phyloP scores from a whole-genome alignment of 2,888 invertebrate species.

The Pollenia angustigena region DNA sequence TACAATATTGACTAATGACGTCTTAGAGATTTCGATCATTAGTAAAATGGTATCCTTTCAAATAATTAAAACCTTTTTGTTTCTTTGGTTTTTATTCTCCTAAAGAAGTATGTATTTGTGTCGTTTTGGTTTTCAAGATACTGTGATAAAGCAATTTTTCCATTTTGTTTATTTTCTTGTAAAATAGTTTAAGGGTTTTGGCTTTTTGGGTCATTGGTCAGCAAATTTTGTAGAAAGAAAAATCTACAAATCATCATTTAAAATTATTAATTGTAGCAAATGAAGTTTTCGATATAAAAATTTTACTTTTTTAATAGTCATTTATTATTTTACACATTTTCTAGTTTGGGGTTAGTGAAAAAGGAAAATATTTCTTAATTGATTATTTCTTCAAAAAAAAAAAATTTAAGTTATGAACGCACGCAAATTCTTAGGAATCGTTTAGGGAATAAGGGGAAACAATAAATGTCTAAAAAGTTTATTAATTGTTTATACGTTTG shows the following conservation, averaged over 20 bases:
- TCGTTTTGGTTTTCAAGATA: constrained; percentile 30
- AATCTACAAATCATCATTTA: constrained; percentile 41
- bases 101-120: not conserved
- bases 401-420: not conserved
- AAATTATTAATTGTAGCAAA: constrained; percentile 44
- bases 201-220: constrained; percentile 46
- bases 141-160: constrained; percentile 46
- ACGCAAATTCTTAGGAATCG: constrained; percentile 9
- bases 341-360: constrained; percentile 7
- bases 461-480: constrained; percentile 7
- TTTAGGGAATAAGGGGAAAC: constrained; percentile 6
- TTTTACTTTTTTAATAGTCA: constrained; percentile 30
- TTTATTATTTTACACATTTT: constrained; percentile 19
- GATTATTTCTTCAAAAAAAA: not conserved
- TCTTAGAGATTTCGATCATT: constrained; percentile 48
- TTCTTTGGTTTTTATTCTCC: constrained; percentile 7
- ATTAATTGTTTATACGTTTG: constrained; percentile 17
- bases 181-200: constrained; percentile 25
- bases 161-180: not conserved
- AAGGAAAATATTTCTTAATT: constrained; percentile 10
- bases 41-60: constrained; percentile 56
- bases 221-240: constrained; percentile 6
- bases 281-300: constrained; percentile 11
- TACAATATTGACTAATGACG: constrained; percentile 62
- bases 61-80: constrained; percentile 14